Evolutionary conservation across 2,888 invertebrate genomes (phyloP).

Genomic region (Caenorhabditis panamensis): DNA sequence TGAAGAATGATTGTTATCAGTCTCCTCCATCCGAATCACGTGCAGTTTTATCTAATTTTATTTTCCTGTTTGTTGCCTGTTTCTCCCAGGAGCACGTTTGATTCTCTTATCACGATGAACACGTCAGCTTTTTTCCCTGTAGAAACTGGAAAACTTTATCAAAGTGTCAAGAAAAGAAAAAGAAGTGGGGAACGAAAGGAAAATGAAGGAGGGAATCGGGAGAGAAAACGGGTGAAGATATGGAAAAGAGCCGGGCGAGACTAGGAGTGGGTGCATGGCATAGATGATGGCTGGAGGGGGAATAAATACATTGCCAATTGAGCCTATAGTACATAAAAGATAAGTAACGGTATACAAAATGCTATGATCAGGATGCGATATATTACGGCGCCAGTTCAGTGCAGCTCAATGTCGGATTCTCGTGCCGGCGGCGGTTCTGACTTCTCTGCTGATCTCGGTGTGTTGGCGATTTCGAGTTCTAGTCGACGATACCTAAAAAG

Average conservation of each 20-base stretch:
- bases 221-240: too few relatives aligned
- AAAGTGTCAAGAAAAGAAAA: too few relatives aligned
- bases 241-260: background rate
- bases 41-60: too few relatives aligned
- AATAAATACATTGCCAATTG: constrained; percentile 20
- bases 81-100: too few relatives aligned
- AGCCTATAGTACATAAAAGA: constrained; percentile 44
- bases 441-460: background rate
- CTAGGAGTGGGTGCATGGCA: background rate
- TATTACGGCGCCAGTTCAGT: constrained; percentile 4
- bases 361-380: constrained; percentile 15
- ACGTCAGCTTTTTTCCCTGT: too few relatives aligned
- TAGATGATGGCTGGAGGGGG: background rate
- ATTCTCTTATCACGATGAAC: too few relatives aligned
- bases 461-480: constrained; percentile 49
- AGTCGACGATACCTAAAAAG: constrained; percentile 53
- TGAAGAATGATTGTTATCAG: too few relatives aligned
- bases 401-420: constrained; percentile 39
- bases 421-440: constrained; percentile 2
- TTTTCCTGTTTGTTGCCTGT: too few relatives aligned
- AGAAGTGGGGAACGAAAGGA: too few relatives aligned
- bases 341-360: constrained; percentile 27
- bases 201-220: too few relatives aligned
- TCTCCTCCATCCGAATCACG: too few relatives aligned
- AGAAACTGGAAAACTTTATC: too few relatives aligned